These are phyloP conservation scores for Leucopsar rothschildi DNA, from an alignment of 2,113 vertebrate genomes.

Conservation along the genomic window DNA sequence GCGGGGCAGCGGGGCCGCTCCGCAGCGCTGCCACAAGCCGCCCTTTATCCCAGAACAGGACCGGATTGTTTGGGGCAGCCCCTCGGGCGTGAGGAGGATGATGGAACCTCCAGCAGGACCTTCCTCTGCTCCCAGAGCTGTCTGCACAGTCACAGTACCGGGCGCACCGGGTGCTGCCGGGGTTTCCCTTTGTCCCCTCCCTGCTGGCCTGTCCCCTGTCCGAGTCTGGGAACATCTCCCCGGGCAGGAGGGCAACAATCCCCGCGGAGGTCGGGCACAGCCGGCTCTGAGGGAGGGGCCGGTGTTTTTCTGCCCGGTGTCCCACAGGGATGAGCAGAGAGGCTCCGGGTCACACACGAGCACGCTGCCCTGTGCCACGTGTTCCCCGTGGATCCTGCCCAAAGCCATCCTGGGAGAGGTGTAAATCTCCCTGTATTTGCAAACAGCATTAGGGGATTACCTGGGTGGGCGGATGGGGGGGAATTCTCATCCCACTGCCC, in stretches of 20 bases:
- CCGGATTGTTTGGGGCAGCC: neutral
- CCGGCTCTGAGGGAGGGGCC: accelerated
- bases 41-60: neutral
- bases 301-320: neutral
- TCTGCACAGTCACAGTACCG: accelerated
- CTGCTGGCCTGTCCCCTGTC: neutral
- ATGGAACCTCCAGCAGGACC: neutral
- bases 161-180: accelerated
- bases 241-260: neutral
- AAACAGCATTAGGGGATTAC: conserved; percentile 34
- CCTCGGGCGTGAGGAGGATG: neutral
- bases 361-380: neutral
- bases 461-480: neutral
- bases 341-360: neutral
- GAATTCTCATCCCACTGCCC: neutral
- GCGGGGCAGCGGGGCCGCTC: neutral
- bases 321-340: accelerated
- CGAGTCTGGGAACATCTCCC: neutral
- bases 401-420: neutral
- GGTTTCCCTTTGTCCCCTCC: neutral
- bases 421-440: neutral
- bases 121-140: neutral
- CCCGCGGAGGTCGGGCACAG: neutral
- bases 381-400: neutral
- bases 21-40: neutral